These are phyloP conservation scores for Tubulanus polymorphus DNA, from an alignment of 2,888 invertebrate species.

Conservation along the genomic window DNA sequence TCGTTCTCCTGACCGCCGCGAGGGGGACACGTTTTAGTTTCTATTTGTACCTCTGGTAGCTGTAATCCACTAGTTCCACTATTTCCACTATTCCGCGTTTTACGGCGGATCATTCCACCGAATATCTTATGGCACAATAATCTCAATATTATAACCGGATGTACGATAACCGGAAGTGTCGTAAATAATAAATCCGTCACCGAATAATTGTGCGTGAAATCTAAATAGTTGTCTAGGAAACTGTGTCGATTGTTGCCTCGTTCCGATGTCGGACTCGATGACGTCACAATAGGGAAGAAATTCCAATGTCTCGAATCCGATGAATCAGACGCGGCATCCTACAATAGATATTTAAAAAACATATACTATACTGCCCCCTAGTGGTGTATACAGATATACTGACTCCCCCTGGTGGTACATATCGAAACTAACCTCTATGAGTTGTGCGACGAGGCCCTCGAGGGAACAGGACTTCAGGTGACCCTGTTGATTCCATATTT, in stretches of 20 bases:
- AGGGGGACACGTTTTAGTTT: slow-evolving; percentile 15
- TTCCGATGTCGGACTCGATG: too few species aligned
- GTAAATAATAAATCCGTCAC: slow-evolving; percentile 44
- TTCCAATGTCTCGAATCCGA: too few species aligned
- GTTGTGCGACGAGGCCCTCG: slow-evolving; percentile 58
- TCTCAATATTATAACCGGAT: slow-evolving; percentile 59
- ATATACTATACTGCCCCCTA: too few species aligned
- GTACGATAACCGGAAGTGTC: slow-evolving; percentile 57
- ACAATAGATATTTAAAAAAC: too few species aligned
- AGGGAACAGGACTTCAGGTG: slow-evolving; percentile 57
- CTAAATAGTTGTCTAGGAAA: too few species aligned
- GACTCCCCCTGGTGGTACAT: too few species aligned
- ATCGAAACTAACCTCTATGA: slow-evolving; percentile 49
- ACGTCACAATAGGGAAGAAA: too few species aligned
- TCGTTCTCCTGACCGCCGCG: background rate
- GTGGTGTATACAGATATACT: too few species aligned
- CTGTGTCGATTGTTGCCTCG: too few species aligned
- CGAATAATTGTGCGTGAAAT: slow-evolving; percentile 31
- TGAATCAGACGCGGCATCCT: too few species aligned
- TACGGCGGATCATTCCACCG: slow-evolving; percentile 57
- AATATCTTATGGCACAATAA: slow-evolving; percentile 60
- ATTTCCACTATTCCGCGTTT: slow-evolving; percentile 38
- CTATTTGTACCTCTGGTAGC: slow-evolving; percentile 28
- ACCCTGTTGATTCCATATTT: slow-evolving; percentile 47
- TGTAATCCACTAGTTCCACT: slow-evolving; percentile 22